Evolutionary conservation across 2,888 invertebrate genomes (phyloP), one percentile per base, ranked within the genome.

Genomic region (Buathra laborator): DNA sequence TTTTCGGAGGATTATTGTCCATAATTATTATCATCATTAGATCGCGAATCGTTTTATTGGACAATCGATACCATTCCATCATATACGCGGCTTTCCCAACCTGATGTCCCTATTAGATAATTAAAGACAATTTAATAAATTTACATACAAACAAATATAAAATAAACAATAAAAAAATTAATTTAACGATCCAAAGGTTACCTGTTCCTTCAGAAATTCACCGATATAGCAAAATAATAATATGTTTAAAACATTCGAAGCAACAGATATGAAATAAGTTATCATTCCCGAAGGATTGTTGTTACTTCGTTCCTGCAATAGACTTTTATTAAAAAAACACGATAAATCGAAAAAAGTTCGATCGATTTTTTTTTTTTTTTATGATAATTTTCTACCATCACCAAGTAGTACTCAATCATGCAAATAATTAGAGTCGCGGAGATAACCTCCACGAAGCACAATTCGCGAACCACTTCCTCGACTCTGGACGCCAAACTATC

Each of bases 341-440:
- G 9, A 37, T 37, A 9, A 37, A 37, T 37, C 37, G 37, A 37
- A 9, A 37, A 37, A 37, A 37, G 5, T 37, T 7, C 7, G 37
- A 37, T 37, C 9, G 6, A 9, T 37, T 0, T 5, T 9, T 5
- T 37, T 37, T 5, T 9, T 37, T 37, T 9, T 37, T 32, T 5
- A 9, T 16, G 2, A 12, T 48, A 10, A 62, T 48, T 32, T 32
- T 24, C 16, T 90, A 92, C 92, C 90, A 87, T 90, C 16, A 92
- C 88, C 29, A 89, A 87, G 76, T 90, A 90, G 81, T 91, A 92
- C 78, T 90, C 92, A 2, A 92, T 78, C n/a, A 91, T 90, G 51
- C 92, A 93, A 77, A 92, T 91, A 19, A 91, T 90, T 68, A 91
- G 37, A 3, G 92, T 92, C 74, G 91, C 90, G 0, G 91, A 91